These are phyloP conservation scores for Poeciliopsis turneri DNA, from an alignment of 2,797 vertebrate species.

Conservation along the genomic window DNA sequence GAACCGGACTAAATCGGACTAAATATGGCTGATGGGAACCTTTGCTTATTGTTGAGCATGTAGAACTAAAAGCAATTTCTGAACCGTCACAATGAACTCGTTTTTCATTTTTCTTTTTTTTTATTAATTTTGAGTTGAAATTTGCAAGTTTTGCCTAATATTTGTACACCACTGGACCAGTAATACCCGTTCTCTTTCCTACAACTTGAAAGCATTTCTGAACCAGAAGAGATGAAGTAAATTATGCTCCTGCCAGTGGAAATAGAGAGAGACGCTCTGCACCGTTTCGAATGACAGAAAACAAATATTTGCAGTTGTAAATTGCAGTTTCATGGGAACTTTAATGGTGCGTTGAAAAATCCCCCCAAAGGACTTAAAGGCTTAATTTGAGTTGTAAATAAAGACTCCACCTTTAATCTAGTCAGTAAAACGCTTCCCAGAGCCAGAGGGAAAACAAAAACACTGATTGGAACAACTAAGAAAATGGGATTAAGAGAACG, in stretches of 20 bases:
- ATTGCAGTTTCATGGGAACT: slow-evolving; percentile 5
- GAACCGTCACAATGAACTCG: not conserved
- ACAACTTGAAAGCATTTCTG: not conserved
- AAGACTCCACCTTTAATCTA: slow-evolving; percentile 28
- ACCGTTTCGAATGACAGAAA: not conserved
- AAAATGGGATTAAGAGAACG: not conserved
- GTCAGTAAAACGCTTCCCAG: slow-evolving; percentile 40
- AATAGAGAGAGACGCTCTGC: not conserved
- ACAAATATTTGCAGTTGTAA: slow-evolving; percentile 3
- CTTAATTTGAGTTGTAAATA: slow-evolving; percentile 45
- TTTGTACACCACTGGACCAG: not conserved
- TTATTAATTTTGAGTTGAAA: not conserved
- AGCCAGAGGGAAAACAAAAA: slow-evolving; percentile 37
- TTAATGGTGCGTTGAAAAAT: slow-evolving; percentile 19
- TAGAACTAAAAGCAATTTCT: too few relatives aligned
- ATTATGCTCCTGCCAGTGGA: not conserved
- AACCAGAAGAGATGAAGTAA: not conserved
- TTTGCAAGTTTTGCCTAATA: too few relatives aligned
- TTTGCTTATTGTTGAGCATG: too few relatives aligned
- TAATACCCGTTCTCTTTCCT: not conserved
- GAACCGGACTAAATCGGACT: too few relatives aligned
- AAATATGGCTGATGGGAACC: too few relatives aligned
- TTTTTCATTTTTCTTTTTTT: not conserved
- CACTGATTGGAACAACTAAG: not conserved
- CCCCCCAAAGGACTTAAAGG: slow-evolving; percentile 10